Percentiles rank a stretch among this genome's conserved stretches.
Conservation (phyloP, 2,888 invertebrate species). For the Drosophila anomalata region DNA sequence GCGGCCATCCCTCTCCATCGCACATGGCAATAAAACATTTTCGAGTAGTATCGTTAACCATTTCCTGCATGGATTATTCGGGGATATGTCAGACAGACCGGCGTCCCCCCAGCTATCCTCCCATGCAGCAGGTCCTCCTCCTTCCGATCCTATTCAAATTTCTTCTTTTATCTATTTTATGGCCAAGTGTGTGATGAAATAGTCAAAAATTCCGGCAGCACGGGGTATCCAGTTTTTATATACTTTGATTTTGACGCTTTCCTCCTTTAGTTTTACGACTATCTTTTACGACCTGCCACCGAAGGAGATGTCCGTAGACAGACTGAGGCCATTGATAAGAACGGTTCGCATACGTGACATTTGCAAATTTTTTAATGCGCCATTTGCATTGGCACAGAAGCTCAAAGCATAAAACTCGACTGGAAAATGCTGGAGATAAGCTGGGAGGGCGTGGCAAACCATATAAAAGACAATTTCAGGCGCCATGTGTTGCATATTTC, state of each 20-base stretch:
- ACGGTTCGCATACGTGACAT: conserved; percentile 55
- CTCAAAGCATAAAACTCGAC: conserved; percentile 58
- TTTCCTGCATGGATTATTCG: conserved; percentile 63
- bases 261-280: conserved; percentile 64
- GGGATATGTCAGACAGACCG: conserved; percentile 54
- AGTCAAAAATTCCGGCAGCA: conserved; percentile 51
- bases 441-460: conserved; percentile 11
- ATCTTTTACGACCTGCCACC: conserved; percentile 63
- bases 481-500: conserved; percentile 76
- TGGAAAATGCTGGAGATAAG: conserved; percentile 27
- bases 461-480: conserved; percentile 72
- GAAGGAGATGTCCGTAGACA: conserved; percentile 44
- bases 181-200: conserved; percentile 60
- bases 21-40: conserved; percentile 55
- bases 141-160: conserved; percentile 66
- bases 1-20: conserved; percentile 30
- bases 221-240: conserved; percentile 60
- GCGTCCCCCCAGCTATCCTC: conserved; percentile 43
- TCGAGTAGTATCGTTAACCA: conserved; percentile 59
- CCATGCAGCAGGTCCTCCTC: background rate
- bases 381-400: conserved; percentile 65
- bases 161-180: conserved; percentile 70
- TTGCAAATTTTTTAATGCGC: conserved; percentile 75
- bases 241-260: conserved; percentile 69
- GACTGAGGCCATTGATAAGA: conserved; percentile 61